Evolutionary conservation across 2,113 vertebrate species (phyloP).

Genomic region (Ochotona curzoniae): DNA sequence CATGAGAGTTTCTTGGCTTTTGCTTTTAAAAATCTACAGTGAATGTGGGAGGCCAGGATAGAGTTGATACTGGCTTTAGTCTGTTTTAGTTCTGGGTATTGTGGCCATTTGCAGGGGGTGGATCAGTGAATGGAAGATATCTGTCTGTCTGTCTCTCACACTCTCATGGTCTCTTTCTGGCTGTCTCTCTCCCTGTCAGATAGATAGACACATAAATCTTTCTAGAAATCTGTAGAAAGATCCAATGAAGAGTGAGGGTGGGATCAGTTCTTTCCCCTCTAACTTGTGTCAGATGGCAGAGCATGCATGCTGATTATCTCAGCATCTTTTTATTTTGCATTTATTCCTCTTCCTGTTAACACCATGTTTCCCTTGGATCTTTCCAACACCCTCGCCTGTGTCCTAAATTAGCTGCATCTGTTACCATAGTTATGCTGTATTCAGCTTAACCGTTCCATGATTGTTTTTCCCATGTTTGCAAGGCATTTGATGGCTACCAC

Average conservation of each 20-base stretch:
- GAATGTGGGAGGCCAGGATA: not conserved
- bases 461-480: not conserved
- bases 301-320: constrained; percentile 40
- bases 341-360: constrained; percentile 50
- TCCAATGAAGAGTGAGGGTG: constrained; percentile 3
- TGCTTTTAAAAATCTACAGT: not conserved
- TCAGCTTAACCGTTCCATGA: constrained; percentile 54
- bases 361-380: constrained; percentile 48
- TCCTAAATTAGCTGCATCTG: constrained; percentile 77
- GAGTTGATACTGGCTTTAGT: too few relatives aligned
- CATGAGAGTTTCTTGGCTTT: constrained; percentile 4
- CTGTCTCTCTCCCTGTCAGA: too few relatives aligned
- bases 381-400: constrained; percentile 60
- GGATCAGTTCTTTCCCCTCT: not conserved
- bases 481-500: not conserved
- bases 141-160: too few relatives aligned
- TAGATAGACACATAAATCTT: too few relatives aligned
- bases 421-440: constrained; percentile 80
- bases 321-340: constrained; percentile 73
- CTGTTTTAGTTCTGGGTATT: too few relatives aligned
- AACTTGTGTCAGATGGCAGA: constrained; percentile 49
- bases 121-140: too few relatives aligned
- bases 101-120: too few relatives aligned
- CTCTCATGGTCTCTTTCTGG: too few relatives aligned
- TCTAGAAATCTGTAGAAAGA: not conserved